Conservation (phyloP, 30 jellyfish, hydroid and myxozoan species). For the Haliclystus octoradiatus region DNA sequence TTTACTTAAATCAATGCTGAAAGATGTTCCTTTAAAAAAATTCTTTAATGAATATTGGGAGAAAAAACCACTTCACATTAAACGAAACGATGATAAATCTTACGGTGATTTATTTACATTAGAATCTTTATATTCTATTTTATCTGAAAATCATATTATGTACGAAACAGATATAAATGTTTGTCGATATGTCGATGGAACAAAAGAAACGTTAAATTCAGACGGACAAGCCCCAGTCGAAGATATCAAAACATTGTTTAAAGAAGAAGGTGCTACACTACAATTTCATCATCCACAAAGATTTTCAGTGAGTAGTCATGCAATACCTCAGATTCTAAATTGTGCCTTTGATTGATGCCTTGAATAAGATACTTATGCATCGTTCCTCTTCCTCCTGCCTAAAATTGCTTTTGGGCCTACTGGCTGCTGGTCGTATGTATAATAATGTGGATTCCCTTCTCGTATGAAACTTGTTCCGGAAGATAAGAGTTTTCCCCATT, state of each 20-base stretch:
- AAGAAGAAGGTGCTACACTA: constrained; percentile 63
- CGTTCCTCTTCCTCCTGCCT: no score
- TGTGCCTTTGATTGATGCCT: no score
- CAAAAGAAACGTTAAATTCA: constrained; percentile 65
- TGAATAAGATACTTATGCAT: no score
- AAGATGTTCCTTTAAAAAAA: constrained; percentile 21
- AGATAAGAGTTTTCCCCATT: no score
- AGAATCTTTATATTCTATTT: constrained; percentile 22
- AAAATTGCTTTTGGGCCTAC: no score
- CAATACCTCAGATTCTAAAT: no score
- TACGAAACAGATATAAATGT: constrained; percentile 77
- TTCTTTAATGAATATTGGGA: constrained; percentile 71
- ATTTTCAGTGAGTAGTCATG: constrained; percentile 55
- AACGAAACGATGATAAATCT: constrained; percentile 49
- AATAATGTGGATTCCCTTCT: no score
- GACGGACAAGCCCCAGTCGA: constrained; percentile 29
- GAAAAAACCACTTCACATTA: constrained; percentile 65
- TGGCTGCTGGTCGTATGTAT: no score
- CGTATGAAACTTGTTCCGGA: no score
- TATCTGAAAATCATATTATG: constrained; percentile 21
- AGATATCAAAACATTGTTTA: constrained; percentile 41
- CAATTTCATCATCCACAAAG: constrained; percentile 96
- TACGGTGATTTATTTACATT: constrained; percentile 55
- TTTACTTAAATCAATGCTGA: constrained; percentile 34
- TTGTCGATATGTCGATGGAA: constrained; percentile 69